A percentile compares a stretch with the other conserved stretches of the same genome.
Evolutionary conservation across 2,113 vertebrate species (phyloP).

Genomic region (Uropsilus gracilis): DNA sequence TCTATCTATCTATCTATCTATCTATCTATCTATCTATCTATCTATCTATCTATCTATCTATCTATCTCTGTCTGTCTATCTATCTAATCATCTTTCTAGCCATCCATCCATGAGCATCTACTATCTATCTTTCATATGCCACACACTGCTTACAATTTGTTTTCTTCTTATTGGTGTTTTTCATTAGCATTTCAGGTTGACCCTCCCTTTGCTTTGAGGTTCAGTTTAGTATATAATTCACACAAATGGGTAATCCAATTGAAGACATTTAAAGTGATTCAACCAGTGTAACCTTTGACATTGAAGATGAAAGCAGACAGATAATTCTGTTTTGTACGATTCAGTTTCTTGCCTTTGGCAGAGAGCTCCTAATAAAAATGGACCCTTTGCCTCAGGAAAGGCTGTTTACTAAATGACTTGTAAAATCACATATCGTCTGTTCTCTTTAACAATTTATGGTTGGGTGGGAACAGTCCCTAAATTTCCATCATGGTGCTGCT

Average conservation of each 20-base stretch:
- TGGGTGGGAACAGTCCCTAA: slow-evolving; percentile 82
- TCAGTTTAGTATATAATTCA: not conserved
- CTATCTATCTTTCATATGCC: not conserved
- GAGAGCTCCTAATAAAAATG: slow-evolving; percentile 66
- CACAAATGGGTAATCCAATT: not conserved
- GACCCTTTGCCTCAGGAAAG: slow-evolving; percentile 75
- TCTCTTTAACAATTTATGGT: slow-evolving; percentile 85
- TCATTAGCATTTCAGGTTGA: not conserved
- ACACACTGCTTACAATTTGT: not conserved
- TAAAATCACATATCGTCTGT: slow-evolving; percentile 87
- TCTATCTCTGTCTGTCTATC: not conserved
- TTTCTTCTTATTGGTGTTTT: not conserved
- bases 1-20: not conserved
- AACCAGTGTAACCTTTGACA: slow-evolving; percentile 15
- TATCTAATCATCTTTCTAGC: accelerated
- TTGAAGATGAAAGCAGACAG: slow-evolving; percentile 42
- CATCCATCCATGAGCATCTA: no score
- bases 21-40: not conserved
- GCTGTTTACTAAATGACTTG: slow-evolving; percentile 86
- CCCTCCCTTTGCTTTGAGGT: not conserved
- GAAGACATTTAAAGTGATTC: slow-evolving; percentile 30
- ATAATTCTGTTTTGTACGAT: slow-evolving; percentile 43
- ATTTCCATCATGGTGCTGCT: slow-evolving; percentile 78
- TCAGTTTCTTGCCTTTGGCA: slow-evolving; percentile 59
- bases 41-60: not conserved